phyloP scores from a whole-genome alignment of 2,888 invertebrate species.

The Teleiodes luculella region DNA sequence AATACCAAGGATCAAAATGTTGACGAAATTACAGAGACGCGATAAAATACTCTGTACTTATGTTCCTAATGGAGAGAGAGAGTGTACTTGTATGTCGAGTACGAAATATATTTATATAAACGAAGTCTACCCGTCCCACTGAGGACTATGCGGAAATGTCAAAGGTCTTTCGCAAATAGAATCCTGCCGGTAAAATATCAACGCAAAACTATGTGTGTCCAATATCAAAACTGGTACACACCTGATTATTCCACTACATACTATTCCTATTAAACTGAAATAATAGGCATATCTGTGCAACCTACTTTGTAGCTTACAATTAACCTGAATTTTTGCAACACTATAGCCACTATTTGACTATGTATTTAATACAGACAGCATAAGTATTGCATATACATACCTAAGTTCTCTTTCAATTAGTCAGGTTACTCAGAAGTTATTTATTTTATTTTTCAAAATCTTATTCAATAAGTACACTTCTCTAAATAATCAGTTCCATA shows the following conservation, averaged over 20 bases:
- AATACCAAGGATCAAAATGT: background rate
- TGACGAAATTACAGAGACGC: slow-evolving; percentile 1
- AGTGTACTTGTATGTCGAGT: background rate
- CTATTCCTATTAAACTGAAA: no score
- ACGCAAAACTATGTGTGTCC: background rate
- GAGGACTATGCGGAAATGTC: slow-evolving; percentile 10
- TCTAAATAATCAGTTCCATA: no score
- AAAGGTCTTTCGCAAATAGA: slow-evolving; percentile 9
- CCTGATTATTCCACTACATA: no score
- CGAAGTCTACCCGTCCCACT: background rate
- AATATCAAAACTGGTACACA: background rate
- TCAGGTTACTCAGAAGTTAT: background rate
- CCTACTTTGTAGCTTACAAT: background rate
- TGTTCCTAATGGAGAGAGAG: background rate
- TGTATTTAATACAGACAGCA: no score
- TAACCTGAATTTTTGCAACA: background rate
- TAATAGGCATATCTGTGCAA: background rate
- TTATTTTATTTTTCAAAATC: background rate
- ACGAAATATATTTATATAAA: no score
- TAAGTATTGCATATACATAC: no score
- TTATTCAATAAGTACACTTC: no score
- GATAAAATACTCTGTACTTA: slow-evolving; percentile 1
- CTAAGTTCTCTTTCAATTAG: background rate
- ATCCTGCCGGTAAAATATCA: slow-evolving; percentile 4
- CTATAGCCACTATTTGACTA: background rate